These are phyloP conservation scores for Lichenostomus cassidix DNA, from an alignment of 2,113 vertebrate genomes.

Conservation along the genomic window DNA sequence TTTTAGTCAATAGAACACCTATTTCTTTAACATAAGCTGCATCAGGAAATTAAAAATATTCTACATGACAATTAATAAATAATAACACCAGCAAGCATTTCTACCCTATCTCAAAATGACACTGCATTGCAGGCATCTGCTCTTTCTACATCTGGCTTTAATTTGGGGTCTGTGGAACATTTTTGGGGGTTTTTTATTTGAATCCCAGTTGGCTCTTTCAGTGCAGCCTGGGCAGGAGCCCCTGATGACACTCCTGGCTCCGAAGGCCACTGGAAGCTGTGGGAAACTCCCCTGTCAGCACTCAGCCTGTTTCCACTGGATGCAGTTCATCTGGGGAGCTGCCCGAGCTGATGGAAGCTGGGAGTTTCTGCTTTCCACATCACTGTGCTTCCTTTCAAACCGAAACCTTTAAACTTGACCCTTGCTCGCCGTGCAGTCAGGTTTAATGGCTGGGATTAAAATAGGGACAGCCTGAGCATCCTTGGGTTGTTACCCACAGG, in stretches of 20 bases:
- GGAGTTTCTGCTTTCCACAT: neutral
- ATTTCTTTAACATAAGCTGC: neutral
- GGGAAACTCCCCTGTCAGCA: constrained; percentile 82
- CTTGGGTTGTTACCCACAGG: neutral
- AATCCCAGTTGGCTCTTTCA: constrained; percentile 66
- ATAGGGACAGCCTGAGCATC: neutral
- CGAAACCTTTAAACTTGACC: neutral
- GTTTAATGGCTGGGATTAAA: neutral
- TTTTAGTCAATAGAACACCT: neutral
- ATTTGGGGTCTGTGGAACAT: constrained; percentile 65
- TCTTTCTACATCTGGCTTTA: constrained; percentile 68
- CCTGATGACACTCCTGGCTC: constrained; percentile 66
- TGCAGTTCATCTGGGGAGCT: constrained; percentile 4
- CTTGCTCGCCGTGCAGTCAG: neutral
- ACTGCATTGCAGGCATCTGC: constrained; percentile 41
- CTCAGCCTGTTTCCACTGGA: constrained; percentile 31
- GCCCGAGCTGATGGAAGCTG: neutral
- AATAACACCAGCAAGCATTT: constrained; percentile 39
- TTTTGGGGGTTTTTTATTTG: constrained; percentile 46
- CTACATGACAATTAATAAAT: neutral
- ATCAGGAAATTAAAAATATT: constrained; percentile 7
- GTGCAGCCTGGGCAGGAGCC: constrained; percentile 64
- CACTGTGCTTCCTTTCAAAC: neutral
- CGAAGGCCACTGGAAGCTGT: constrained; percentile 72
- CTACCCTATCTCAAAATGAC: constrained; percentile 25